Percentiles rank a stretch among this genome's conserved stretches.
Conservation (phyloP, 1,140 invertebrate genomes). For the Musca domestica region DNA sequence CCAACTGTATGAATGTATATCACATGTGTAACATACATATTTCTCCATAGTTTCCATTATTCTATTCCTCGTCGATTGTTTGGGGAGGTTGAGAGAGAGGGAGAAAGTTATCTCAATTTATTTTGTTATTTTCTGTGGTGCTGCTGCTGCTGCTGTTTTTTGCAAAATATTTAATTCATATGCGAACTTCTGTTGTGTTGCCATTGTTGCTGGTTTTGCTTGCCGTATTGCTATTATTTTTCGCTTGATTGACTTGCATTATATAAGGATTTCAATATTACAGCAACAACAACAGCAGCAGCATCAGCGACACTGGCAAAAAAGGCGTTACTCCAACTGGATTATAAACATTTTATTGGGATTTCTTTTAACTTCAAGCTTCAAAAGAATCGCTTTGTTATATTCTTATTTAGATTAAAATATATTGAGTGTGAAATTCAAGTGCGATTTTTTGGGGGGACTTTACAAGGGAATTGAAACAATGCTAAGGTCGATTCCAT, state of each 20-base stretch:
- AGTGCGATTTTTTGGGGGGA: too few relatives aligned
- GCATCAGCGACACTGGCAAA: too few relatives aligned
- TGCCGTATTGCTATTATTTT: conserved; percentile 7
- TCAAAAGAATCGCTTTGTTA: too few relatives aligned
- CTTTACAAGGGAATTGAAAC: too few relatives aligned
- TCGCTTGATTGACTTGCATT: conserved; percentile 14
- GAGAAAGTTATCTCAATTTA: background rate
- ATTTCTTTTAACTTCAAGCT: conserved; percentile 1
- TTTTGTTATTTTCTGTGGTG: conserved; percentile 9
- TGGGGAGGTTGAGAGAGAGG: background rate
- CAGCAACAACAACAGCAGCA: background rate
- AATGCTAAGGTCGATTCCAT: too few relatives aligned
- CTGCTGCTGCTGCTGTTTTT: too few relatives aligned
- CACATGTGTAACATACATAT: too few relatives aligned
- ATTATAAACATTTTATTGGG: conserved; percentile 19
- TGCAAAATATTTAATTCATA: conserved; percentile 3
- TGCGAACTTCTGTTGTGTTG: background rate
- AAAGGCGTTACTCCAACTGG: conserved; percentile 7
- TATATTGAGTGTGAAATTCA: too few relatives aligned
- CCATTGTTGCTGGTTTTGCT: background rate
- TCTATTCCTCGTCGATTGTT: too few relatives aligned
- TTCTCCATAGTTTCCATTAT: too few relatives aligned
- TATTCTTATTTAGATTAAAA: too few relatives aligned
- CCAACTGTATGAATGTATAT: too few relatives aligned
- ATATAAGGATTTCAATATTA: conserved; percentile 1